Conservation (phyloP, 1,140 invertebrate genomes). For the Dreissena rostriformis region DNA sequence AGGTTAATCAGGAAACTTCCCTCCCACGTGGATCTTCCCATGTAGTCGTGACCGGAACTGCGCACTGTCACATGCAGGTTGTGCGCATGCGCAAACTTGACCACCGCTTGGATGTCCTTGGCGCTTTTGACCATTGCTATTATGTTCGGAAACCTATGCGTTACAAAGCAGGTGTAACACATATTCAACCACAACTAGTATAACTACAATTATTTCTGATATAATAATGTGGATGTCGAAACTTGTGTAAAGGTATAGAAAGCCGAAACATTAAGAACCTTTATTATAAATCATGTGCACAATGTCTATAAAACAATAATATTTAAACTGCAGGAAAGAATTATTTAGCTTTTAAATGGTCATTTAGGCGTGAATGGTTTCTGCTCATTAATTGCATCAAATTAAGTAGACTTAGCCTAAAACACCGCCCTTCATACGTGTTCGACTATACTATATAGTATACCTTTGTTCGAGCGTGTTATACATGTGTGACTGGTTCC, state of each 20-base stretch:
- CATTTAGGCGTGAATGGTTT: not conserved
- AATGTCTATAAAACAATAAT: not conserved
- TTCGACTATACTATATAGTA: not conserved
- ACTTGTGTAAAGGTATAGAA: no score
- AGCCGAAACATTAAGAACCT: no score
- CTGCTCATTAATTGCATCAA: not conserved
- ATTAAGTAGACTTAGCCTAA: not conserved
- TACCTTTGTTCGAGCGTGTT: slow-evolving; percentile 29
- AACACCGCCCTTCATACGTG: not conserved
- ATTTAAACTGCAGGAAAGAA: not conserved
- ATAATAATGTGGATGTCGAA: not conserved
- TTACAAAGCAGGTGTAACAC: no score
- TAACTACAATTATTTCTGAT: not conserved
- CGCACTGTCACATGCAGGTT: slow-evolving; percentile 62
- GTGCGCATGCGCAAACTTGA: slow-evolving; percentile 59
- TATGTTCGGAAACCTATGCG: slow-evolving; percentile 29
- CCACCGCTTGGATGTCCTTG: slow-evolving; percentile 51
- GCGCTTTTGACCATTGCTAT: slow-evolving; percentile 37
- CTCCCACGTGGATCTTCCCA: slow-evolving; percentile 61
- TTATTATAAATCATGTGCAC: no score
- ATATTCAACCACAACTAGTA: not conserved
- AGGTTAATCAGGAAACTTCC: slow-evolving; percentile 60
- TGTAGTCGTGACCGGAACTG: slow-evolving; percentile 65
- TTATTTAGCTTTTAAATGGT: not conserved
- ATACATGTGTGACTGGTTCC: slow-evolving; percentile 24